Evolutionary conservation across 1,140 invertebrate species (phyloP), one percentile per base, ranked within the genome.

Genomic region (Sinella curviseta): DNA sequence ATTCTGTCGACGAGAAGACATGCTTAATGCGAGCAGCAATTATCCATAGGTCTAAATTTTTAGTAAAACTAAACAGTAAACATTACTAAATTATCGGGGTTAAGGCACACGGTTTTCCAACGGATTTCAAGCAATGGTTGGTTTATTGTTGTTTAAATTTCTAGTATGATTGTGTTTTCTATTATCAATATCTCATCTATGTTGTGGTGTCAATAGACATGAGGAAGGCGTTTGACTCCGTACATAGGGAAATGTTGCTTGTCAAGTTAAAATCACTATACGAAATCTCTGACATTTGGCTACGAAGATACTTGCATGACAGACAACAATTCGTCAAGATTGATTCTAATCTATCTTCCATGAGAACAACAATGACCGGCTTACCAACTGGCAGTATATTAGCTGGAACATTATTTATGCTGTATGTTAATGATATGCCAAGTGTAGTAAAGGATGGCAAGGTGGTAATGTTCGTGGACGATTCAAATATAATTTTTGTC

Each of bases 221-320:
- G n/a, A 75, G 54, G 39, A 79, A 79, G 28, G 78, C 78, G 3
- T 79, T 79, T 30, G 74, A 75, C 24, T 14, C 4, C 31, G 34
- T 36, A 3, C 36, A 75, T 26, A 75, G 36, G 31, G 74, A 30
- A 48, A 36, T 16, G 24, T 48, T 48, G 39, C 57, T 60, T 14
- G 4, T 14, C 8, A 75, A 75, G 26, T 26, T 75, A 2, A 3
- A 26, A 3, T 2, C 34, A 48, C n/a, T 12, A 30, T 75, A 39
- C 31, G 26, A 30, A 4, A 60, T 60, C 8, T 60, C 57, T 3
- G 35, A 20, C 26, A 1, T 39, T 30, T 75, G 74, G 74, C 35
- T 75, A 26, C 74, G 36, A 8, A 30, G 28, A 39, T 75, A 75
- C 39, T 24, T 75, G 2, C 3, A 3, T 24, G 35, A 48, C 36